Evolutionary conservation across 2,113 vertebrate genomes (phyloP).

Genomic region (Coturnix japonica): DNA sequence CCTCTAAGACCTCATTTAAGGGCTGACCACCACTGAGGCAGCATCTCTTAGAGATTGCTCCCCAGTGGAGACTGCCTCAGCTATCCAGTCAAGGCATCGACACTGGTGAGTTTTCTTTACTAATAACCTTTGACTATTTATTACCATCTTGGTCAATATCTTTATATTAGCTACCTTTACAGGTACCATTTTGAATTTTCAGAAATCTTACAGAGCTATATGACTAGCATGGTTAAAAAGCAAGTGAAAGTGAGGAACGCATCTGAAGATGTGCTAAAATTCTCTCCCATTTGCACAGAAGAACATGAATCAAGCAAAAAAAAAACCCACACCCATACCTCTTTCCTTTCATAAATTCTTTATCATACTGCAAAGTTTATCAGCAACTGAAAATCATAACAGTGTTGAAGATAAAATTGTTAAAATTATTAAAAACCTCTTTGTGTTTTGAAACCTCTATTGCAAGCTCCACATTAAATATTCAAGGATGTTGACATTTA

Average conservation of each 20-base stretch:
- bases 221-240: neutral
- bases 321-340: neutral
- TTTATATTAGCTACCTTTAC: too few species aligned
- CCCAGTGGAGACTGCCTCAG: too few species aligned
- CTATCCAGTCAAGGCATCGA: too few species aligned
- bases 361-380: neutral
- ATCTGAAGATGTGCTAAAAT: neutral
- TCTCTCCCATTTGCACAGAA: neutral
- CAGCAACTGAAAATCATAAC: neutral
- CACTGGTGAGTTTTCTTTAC: too few species aligned
- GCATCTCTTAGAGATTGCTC: too few species aligned
- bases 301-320: neutral
- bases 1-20: too few species aligned
- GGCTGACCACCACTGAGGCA: too few species aligned
- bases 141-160: too few species aligned
- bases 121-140: too few species aligned
- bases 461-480: neutral
- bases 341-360: neutral
- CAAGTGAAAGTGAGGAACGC: neutral
- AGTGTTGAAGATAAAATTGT: neutral
- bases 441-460: neutral
- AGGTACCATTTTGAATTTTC: neutral
- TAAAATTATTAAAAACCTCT: neutral
- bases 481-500: neutral
- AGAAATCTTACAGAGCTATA: neutral